Conservation (phyloP, 1,140 invertebrate genomes). For the Thaumetopoea pityocampa region DNA sequence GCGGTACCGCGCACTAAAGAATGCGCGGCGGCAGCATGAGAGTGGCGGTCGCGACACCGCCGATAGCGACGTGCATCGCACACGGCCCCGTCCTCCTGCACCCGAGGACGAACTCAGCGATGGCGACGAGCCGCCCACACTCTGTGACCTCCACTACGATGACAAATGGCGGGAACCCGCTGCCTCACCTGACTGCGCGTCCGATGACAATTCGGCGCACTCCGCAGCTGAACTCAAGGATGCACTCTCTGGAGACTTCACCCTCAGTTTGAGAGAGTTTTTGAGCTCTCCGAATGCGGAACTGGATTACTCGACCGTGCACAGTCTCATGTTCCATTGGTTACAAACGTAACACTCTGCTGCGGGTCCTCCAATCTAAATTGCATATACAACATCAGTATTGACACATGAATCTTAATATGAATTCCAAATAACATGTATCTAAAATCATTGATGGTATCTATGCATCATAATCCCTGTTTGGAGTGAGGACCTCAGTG, state of each 20-base stretch:
- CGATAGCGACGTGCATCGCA: conserved; percentile 33
- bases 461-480: too few species aligned
- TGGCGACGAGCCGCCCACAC: conserved; percentile 60
- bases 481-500: too few species aligned
- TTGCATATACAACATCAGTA: conserved; percentile 8
- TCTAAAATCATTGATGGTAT: too few species aligned
- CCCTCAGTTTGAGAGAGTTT: conserved; percentile 54
- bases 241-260: conserved; percentile 35
- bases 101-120: conserved; percentile 57
- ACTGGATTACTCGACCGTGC: conserved; percentile 64
- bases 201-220: conserved; percentile 64
- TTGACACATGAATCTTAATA: conserved; percentile 27
- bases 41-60: conserved; percentile 36
- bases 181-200: conserved; percentile 54
- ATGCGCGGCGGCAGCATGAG: conserved; percentile 60
- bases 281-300: conserved; percentile 60
- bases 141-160: conserved; percentile 59
- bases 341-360: conserved; percentile 60
- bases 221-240: conserved; percentile 47
- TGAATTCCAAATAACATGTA: conserved; percentile 8
- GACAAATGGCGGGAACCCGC: conserved; percentile 56
- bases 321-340: conserved; percentile 73
- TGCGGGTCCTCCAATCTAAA: conserved; percentile 9
- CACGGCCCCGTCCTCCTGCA: conserved; percentile 36
- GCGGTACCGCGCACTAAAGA: conserved; percentile 60